phyloP scores from a whole-genome alignment of 2,888 invertebrate species.

The Drosophila subsilvestris region DNA sequence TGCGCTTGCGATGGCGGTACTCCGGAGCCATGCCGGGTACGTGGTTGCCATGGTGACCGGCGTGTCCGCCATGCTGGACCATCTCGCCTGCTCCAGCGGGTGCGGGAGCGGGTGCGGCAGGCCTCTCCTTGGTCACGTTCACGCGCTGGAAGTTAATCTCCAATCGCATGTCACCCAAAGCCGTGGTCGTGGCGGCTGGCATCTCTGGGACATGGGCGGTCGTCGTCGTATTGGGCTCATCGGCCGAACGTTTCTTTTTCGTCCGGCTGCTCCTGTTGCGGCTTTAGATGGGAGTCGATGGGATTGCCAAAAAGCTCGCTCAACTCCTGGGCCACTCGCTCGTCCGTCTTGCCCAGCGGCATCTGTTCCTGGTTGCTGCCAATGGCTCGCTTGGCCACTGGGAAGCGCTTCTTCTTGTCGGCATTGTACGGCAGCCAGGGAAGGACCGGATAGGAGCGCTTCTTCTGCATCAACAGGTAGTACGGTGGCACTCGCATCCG shows the following conservation, averaged over 20 bases:
- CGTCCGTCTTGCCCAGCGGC: constrained; percentile 86
- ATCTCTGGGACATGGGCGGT: constrained; percentile 56
- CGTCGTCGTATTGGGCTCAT: constrained; percentile 50
- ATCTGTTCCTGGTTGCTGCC: constrained; percentile 78
- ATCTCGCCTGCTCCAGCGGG: constrained; percentile 48
- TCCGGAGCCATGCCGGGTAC: constrained; percentile 45
- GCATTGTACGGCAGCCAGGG: constrained; percentile 83
- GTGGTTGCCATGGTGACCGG: constrained; percentile 62
- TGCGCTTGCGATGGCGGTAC: constrained; percentile 80
- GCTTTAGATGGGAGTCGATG: constrained; percentile 59
- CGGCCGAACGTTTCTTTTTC: constrained; percentile 85
- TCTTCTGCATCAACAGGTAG: constrained; percentile 83
- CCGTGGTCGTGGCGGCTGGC: constrained; percentile 49
- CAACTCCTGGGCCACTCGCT: constrained; percentile 88
- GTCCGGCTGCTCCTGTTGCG: constrained; percentile 84
- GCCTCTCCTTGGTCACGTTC: constrained; percentile 56
- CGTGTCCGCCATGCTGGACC: constrained; percentile 80
- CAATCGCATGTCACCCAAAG: constrained; percentile 66
- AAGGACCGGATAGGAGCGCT: constrained; percentile 82
- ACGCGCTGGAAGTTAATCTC: constrained; percentile 72
- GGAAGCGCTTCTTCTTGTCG: constrained; percentile 86
- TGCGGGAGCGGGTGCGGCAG: constrained; percentile 19
- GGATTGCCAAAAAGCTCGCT: constrained; percentile 86
- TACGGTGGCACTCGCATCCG: constrained; percentile 81
- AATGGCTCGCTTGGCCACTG: constrained; percentile 88